Conservation (phyloP, 92 coral and sea anemone species). For the Parazoanthus swiftii region DNA sequence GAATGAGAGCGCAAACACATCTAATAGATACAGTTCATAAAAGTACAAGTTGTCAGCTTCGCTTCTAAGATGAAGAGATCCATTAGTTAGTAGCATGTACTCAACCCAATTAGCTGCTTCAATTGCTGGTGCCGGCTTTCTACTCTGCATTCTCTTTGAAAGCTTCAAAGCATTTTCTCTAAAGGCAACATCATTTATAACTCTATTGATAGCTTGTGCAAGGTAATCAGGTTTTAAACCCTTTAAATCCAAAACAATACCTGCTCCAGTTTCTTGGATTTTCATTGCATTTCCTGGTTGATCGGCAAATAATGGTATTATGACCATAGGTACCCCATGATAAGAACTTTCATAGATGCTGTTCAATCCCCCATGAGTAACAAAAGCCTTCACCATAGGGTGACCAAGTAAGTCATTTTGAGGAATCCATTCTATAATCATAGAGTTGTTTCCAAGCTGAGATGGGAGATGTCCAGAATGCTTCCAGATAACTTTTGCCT, state of each 20-base stretch:
- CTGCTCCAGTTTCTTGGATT: slow-evolving; percentile 63
- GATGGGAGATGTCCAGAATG: slow-evolving; percentile 22
- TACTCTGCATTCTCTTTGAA: slow-evolving; percentile 56
- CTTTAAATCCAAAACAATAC: slow-evolving; percentile 51
- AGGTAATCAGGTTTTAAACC: slow-evolving; percentile 49
- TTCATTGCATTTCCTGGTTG: slow-evolving; percentile 73
- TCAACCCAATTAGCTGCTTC: slow-evolving; percentile 92
- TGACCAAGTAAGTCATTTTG: slow-evolving; percentile 83
- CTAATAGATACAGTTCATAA: slow-evolving; percentile 63
- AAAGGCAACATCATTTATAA: slow-evolving; percentile 48
- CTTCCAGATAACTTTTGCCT: slow-evolving; percentile 38
- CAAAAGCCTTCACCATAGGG: slow-evolving; percentile 65
- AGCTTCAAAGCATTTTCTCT: slow-evolving; percentile 49
- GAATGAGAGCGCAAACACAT: slow-evolving; percentile 52
- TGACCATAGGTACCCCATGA: slow-evolving; percentile 66
- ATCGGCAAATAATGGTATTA: slow-evolving; percentile 73
- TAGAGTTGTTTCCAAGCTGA: slow-evolving; percentile 56
- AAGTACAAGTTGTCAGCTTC: slow-evolving; percentile 66
- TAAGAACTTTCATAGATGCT: slow-evolving; percentile 64
- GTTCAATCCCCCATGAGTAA: slow-evolving; percentile 86
- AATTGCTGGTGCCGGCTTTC: slow-evolving; percentile 64
- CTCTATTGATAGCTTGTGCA: slow-evolving; percentile 47
- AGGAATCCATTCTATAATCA: slow-evolving; percentile 43
- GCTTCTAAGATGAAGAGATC: slow-evolving; percentile 73
- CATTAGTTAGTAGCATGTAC: slow-evolving; percentile 69